phyloP scores from a whole-genome alignment of 2,797 vertebrate genomes.

The Thunnus albacares region DNA sequence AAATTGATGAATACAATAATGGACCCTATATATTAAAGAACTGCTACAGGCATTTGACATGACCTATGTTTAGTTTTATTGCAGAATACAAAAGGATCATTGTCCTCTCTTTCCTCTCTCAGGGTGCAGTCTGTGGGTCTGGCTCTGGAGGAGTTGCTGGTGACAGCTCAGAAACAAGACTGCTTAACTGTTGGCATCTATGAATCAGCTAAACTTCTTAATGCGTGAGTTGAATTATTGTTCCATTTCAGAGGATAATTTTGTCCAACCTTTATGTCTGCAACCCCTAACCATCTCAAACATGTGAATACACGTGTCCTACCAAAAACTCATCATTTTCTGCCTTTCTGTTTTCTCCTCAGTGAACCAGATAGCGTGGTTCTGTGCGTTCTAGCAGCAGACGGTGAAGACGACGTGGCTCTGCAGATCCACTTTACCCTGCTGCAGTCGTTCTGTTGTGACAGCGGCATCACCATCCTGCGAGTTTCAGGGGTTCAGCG shows the following conservation, averaged over 20 bases:
- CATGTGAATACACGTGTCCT: not conserved
- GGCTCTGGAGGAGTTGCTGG: constrained; percentile 91
- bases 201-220: constrained; percentile 92
- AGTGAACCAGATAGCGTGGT: constrained; percentile 95
- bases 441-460: constrained; percentile 94
- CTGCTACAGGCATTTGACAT: not conserved
- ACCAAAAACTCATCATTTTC: not conserved
- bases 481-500: constrained; percentile 90
- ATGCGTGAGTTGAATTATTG: constrained; percentile 85
- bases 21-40: not conserved
- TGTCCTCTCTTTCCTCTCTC: constrained; percentile 8
- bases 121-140: constrained; percentile 91
- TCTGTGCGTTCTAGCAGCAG: constrained; percentile 91
- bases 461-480: constrained; percentile 92
- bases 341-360: constrained; percentile 14
- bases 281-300: not conserved
- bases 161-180: constrained; percentile 89
- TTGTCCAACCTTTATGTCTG: not conserved
- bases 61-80: not conserved
- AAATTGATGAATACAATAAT: not conserved
- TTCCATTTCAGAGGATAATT: not conserved
- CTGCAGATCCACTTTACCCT: constrained; percentile 97
- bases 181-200: constrained; percentile 92
- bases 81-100: constrained; percentile 3
- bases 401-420: constrained; percentile 89